These are phyloP conservation scores for Drosophila bunnanda DNA, from an alignment of 2,888 invertebrate genomes.

Conservation along the genomic window DNA sequence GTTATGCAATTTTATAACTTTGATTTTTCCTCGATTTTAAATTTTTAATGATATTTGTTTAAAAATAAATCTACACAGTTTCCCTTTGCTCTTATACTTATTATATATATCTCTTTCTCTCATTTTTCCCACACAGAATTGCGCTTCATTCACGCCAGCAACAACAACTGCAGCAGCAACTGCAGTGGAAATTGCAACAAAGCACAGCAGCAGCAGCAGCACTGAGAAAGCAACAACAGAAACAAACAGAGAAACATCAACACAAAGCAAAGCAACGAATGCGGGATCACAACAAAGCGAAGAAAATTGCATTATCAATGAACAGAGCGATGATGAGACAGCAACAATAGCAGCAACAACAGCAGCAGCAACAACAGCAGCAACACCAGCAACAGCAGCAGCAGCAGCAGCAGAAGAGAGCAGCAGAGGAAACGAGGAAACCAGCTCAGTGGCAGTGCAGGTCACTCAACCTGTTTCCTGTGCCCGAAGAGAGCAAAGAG, in stretches of 20 bases:
- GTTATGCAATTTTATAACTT: not conserved
- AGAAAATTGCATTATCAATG: slow-evolving; percentile 78
- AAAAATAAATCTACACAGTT: too few relatives aligned
- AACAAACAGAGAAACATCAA: slow-evolving; percentile 1
- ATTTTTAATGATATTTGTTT: too few relatives aligned
- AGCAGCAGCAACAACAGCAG: slow-evolving; percentile 42
- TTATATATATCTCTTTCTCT: slow-evolving; percentile 11
- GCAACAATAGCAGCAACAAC: slow-evolving; percentile 35
- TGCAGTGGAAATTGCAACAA: slow-evolving; percentile 35
- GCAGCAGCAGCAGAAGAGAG: slow-evolving; percentile 42
- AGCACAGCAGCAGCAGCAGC: slow-evolving; percentile 38
- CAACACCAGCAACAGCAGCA: slow-evolving; percentile 23
- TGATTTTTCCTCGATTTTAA: not conserved
- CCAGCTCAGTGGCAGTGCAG: slow-evolving; percentile 67
- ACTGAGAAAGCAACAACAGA: slow-evolving; percentile 26
- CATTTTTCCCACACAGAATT: slow-evolving; percentile 51
- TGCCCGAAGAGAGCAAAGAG: slow-evolving; percentile 45
- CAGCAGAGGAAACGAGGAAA: slow-evolving; percentile 48
- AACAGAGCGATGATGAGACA: slow-evolving; percentile 49
- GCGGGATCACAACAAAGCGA: slow-evolving; percentile 80
- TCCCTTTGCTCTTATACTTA: not conserved
- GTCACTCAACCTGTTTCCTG: slow-evolving; percentile 82
- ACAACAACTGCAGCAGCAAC: slow-evolving; percentile 48
- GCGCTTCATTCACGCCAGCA: slow-evolving; percentile 64
- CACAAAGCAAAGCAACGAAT: slow-evolving; percentile 60